phyloP scores from a whole-genome alignment of 1,140 invertebrate species.

The Drosophila jambulina region DNA sequence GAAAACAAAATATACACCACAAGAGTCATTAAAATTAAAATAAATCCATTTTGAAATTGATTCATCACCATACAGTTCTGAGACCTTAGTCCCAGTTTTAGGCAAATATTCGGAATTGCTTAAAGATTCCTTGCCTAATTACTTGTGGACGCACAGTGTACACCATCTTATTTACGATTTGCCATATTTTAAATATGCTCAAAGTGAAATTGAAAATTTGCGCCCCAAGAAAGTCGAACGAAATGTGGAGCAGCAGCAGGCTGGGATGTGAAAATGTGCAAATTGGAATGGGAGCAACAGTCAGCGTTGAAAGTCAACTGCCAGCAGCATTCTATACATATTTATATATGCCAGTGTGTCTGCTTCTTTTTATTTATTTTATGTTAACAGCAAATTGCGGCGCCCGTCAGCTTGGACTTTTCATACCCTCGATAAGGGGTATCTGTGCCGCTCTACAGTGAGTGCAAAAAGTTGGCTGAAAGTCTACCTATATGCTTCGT shows the following conservation, averaged over 20 bases:
- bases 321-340: slow-evolving; percentile 18
- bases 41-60: not conserved
- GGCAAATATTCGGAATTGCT: not conserved
- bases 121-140: not conserved
- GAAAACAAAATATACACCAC: not conserved
- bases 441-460: not conserved
- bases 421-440: not conserved
- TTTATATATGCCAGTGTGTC: slow-evolving; percentile 11
- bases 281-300: slow-evolving; percentile 43
- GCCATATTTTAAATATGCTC: slow-evolving; percentile 67
- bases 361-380: slow-evolving; percentile 67
- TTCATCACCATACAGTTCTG: too few relatives aligned
- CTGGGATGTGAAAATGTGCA: slow-evolving; percentile 10
- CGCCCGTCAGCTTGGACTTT: slow-evolving; percentile 45
- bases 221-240: not conserved
- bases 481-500: not conserved
- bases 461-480: not conserved
- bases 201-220: slow-evolving; percentile 48
- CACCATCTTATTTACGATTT: slow-evolving; percentile 53
- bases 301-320: slow-evolving; percentile 40
- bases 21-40: not conserved
- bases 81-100: not conserved
- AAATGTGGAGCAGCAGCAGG: slow-evolving; percentile 6
- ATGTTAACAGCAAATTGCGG: slow-evolving; percentile 67
- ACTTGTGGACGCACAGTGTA: slow-evolving; percentile 8